phyloP scores from a whole-genome alignment of 2,113 vertebrate genomes.

The Cyphomyrus discorhynchus region DNA sequence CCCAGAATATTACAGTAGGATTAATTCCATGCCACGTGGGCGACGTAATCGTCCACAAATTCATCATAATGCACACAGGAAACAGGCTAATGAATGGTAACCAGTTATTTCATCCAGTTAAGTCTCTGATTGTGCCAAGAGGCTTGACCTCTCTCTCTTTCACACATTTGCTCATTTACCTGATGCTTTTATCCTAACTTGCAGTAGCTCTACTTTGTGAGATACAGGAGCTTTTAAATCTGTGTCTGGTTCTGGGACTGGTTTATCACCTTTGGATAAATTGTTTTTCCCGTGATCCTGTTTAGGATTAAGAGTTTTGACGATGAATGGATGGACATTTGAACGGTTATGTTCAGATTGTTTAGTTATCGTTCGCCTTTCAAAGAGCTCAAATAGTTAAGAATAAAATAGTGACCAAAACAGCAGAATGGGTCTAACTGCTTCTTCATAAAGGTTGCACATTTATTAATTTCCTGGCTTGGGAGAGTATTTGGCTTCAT shows the following conservation, averaged over 20 bases:
- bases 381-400: not conserved
- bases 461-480: not conserved
- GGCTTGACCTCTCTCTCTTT: too few species aligned
- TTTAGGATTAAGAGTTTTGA: not conserved
- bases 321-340: not conserved
- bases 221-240: too few species aligned
- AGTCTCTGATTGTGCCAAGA: not conserved
- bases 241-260: not conserved
- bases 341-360: not conserved
- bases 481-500: not conserved
- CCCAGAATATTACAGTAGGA: too few species aligned
- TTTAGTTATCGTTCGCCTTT: not conserved
- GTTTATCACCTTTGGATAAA: not conserved
- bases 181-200: not conserved
- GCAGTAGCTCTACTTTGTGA: too few species aligned
- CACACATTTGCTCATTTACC: not conserved
- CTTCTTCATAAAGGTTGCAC: not conserved
- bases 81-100: not conserved
- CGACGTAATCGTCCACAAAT: too few species aligned
- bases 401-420: not conserved
- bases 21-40: too few species aligned
- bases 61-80: not conserved
- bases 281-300: not conserved
- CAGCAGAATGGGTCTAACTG: not conserved
- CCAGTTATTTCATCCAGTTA: not conserved